phyloP scores from a whole-genome alignment of 2,888 invertebrate species.

The Pycnomerus fuliginosus region DNA sequence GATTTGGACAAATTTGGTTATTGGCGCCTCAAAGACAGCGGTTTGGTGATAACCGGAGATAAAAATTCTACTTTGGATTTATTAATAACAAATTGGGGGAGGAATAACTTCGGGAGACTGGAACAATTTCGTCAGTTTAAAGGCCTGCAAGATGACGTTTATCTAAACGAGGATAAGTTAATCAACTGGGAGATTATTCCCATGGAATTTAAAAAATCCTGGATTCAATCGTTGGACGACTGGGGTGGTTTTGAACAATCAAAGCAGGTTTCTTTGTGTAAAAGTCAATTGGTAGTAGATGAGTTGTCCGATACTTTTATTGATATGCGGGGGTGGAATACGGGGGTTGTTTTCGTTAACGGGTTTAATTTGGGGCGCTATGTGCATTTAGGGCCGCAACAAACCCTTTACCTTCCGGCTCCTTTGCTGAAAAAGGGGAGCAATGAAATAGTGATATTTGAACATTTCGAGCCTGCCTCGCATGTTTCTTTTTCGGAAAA shows the following conservation, averaged over 20 bases:
- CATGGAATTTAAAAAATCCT: conserved; percentile 53
- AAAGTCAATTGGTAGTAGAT: conserved; percentile 51
- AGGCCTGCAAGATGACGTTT: conserved; percentile 50
- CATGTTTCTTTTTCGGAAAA: conserved; percentile 9
- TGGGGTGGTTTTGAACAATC: conserved; percentile 25
- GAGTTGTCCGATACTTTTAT: conserved; percentile 66
- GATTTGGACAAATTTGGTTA: conserved; percentile 51
- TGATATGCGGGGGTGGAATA: conserved; percentile 75
- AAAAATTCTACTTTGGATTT: conserved; percentile 48
- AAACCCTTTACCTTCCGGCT: conserved; percentile 78
- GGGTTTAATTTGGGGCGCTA: conserved; percentile 83
- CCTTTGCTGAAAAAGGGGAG: conserved; percentile 62
- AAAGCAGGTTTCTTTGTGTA: too few relatives aligned
- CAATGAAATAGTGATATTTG: conserved; percentile 42
- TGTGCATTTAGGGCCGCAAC: conserved; percentile 79
- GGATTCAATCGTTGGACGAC: conserved; percentile 35
- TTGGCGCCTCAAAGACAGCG: conserved; percentile 45
- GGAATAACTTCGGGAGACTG: conserved; percentile 60
- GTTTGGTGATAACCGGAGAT: conserved; percentile 30
- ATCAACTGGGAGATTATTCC: conserved; percentile 52
- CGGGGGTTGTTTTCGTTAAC: conserved; percentile 80
- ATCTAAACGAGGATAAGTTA: conserved; percentile 46
- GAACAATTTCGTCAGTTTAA: conserved; percentile 49
- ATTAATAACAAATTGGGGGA: conserved; percentile 76
- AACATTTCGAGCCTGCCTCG: conserved; percentile 35